phyloP scores from a whole-genome alignment of 2,797 vertebrate genomes.

The Catharus ustulatus region DNA sequence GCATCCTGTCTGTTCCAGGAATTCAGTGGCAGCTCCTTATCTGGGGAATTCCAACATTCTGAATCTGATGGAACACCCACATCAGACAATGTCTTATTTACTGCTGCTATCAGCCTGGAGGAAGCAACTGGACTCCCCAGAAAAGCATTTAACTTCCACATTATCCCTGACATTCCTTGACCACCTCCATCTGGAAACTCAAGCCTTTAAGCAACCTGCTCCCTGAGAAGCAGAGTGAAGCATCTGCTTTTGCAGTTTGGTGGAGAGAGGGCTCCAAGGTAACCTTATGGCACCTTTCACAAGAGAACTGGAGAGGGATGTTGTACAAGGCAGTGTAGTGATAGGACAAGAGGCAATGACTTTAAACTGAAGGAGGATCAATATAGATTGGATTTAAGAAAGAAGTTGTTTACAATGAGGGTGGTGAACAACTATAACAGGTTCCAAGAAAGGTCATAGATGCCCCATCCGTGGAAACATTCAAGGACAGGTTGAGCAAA shows the following conservation, averaged over 20 bases:
- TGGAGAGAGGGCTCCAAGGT: neutral
- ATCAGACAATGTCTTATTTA: neutral
- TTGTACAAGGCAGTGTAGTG: neutral
- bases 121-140: neutral
- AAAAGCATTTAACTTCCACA: neutral
- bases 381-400: neutral
- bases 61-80: neutral
- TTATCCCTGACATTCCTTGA: neutral
- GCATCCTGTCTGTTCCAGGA: neutral
- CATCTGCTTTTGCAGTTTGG: neutral
- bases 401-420: neutral
- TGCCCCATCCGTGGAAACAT: neutral
- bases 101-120: neutral
- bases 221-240: neutral
- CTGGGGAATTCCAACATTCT: neutral
- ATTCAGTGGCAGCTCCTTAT: neutral
- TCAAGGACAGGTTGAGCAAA: neutral
- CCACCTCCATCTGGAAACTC: neutral
- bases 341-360: neutral
- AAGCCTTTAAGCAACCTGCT: neutral
- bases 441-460: neutral
- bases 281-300: neutral
- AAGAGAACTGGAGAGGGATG: neutral
- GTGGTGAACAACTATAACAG: neutral
- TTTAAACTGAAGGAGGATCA: neutral